A percentile compares a stretch with the other conserved stretches of the same genome.
phyloP scores from a whole-genome alignment of 2,797 vertebrate genomes.

The Aeoliscus strigatus region DNA sequence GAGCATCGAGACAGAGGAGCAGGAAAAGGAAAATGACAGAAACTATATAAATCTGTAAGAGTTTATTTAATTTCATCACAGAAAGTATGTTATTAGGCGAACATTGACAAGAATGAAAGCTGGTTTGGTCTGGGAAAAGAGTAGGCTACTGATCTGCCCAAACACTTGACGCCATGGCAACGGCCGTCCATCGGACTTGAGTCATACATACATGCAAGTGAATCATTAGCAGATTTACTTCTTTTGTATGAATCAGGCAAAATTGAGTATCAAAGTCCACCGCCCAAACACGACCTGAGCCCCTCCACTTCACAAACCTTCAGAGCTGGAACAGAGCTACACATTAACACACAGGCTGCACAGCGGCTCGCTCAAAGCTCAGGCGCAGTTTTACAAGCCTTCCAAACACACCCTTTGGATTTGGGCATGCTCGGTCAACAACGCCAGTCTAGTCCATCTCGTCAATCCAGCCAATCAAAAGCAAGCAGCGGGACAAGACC shows the following conservation, averaged over 20 bases:
- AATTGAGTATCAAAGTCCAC: constrained; percentile 68
- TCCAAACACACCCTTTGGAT: constrained; percentile 65
- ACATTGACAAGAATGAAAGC: no score
- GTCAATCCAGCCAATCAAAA: constrained; percentile 41
- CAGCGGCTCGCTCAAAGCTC: constrained; percentile 24
- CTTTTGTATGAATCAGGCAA: constrained; percentile 43
- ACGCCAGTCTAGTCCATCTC: constrained; percentile 34
- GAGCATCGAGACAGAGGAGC: neutral
- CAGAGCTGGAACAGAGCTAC: constrained; percentile 48
- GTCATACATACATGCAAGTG: constrained; percentile 27
- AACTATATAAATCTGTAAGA: no score
- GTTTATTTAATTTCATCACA: no score
- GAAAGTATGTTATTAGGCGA: no score
- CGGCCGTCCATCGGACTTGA: neutral
- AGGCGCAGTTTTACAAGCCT: constrained; percentile 64
- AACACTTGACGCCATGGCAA: neutral
- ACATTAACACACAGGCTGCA: constrained; percentile 59
- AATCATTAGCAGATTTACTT: constrained; percentile 57
- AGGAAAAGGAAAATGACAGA: neutral
- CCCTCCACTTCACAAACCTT: constrained; percentile 4
- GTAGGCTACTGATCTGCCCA: no score
- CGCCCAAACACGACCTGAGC: constrained; percentile 38
- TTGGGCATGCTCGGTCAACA: constrained; percentile 69
- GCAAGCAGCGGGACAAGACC: constrained; percentile 11
- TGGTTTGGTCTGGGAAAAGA: no score